These are phyloP conservation scores for Cosmia pyralina DNA, from an alignment of 2,888 invertebrate species.

Conservation along the genomic window DNA sequence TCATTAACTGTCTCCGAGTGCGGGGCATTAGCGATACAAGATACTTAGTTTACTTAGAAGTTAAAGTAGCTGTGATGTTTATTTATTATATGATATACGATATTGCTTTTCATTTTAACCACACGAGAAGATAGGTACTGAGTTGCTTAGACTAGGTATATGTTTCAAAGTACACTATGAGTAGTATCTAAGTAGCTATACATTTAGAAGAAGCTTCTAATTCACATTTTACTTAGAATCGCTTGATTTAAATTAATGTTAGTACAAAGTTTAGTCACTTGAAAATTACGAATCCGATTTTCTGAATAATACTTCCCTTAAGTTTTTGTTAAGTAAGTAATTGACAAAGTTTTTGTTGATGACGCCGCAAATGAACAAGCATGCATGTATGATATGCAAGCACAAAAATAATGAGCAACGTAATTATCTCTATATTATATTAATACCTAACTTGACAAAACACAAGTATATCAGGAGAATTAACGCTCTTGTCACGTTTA, in stretches of 20 bases:
- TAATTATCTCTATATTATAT: slow-evolving; percentile 29
- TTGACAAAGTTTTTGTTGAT: slow-evolving; percentile 12
- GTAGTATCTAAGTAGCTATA: neutral
- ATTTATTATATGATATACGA: slow-evolving; percentile 51
- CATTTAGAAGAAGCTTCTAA: neutral
- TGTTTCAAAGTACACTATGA: slow-evolving; percentile 27
- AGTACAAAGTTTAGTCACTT: slow-evolving; percentile 5
- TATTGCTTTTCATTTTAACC: slow-evolving; percentile 57
- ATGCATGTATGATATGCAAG: slow-evolving; percentile 35
- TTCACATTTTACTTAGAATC: neutral
- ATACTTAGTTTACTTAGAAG: slow-evolving; percentile 45
- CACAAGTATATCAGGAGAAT: slow-evolving; percentile 34
- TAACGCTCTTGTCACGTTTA: slow-evolving; percentile 56
- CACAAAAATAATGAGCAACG: slow-evolving; percentile 34
- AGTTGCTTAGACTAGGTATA: neutral
- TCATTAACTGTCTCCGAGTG: slow-evolving; percentile 40
- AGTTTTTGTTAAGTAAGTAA: slow-evolving; percentile 13
- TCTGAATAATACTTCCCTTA: neutral
- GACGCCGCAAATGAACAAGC: slow-evolving; percentile 33
- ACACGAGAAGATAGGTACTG: slow-evolving; percentile 39
- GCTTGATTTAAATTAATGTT: neutral
- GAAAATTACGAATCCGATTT: neutral
- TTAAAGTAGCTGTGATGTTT: slow-evolving; percentile 50
- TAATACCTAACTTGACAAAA: slow-evolving; percentile 20
- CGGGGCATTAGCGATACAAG: slow-evolving; percentile 46